phyloP scores from a whole-genome alignment of 1,140 invertebrate genomes.

The Phthorimaea operculella region DNA sequence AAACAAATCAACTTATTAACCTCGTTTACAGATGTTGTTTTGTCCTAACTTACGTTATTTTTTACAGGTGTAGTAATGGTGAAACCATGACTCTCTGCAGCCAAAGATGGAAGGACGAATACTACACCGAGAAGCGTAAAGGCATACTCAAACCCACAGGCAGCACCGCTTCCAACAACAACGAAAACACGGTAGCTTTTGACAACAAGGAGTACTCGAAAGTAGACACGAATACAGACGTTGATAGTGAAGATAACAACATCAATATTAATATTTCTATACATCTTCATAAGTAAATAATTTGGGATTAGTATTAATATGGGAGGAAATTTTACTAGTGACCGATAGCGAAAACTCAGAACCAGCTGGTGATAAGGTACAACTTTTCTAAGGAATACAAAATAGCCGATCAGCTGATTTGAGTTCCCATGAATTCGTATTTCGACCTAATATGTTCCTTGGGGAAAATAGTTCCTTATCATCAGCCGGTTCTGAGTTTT shows the following conservation, averaged over 20 bases:
- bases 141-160: background rate
- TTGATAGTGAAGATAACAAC: conserved; percentile 1
- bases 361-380: too few species aligned
- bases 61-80: conserved; percentile 27
- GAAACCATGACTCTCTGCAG: conserved; percentile 32
- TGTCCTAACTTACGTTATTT: conserved; percentile 10
- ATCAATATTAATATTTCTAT: conserved; percentile 4
- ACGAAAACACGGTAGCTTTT: background rate
- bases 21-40: too few species aligned
- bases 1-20: too few species aligned
- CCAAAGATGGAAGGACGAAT: conserved; percentile 30
- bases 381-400: too few species aligned
- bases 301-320: too few species aligned
- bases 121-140: background rate
- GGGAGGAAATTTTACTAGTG: too few species aligned
- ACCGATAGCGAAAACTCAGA: too few species aligned
- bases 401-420: too few species aligned
- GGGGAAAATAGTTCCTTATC: too few species aligned
- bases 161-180: background rate
- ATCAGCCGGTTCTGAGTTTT: too few species aligned
- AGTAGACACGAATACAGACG: background rate
- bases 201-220: background rate
- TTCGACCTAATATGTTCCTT: too few species aligned
- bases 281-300: conserved; percentile 1
- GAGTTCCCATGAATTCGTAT: too few species aligned